These are phyloP conservation scores for Eueides isabella DNA, from an alignment of 1,140 invertebrate genomes.

Conservation along the genomic window DNA sequence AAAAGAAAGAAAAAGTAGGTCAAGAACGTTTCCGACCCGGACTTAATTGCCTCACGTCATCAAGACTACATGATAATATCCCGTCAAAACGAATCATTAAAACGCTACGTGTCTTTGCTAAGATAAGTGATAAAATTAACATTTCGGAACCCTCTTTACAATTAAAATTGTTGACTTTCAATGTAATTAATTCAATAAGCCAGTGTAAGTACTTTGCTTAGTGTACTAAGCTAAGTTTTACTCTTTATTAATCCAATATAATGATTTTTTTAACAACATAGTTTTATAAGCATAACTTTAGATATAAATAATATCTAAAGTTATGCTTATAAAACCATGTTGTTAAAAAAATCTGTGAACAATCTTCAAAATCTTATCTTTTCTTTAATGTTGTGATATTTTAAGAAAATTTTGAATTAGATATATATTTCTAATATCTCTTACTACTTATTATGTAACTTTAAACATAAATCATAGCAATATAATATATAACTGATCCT, in stretches of 20 bases:
- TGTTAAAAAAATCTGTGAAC: too few species aligned
- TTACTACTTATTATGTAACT: not conserved
- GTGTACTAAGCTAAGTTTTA: too few species aligned
- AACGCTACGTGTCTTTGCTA: constrained; percentile 6
- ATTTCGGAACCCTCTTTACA: not conserved
- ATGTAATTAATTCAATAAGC: not conserved
- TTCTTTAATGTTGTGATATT: too few species aligned
- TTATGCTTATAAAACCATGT: too few species aligned
- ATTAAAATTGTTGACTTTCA: not conserved
- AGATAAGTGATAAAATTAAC: constrained; percentile 1
- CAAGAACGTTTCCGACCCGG: constrained; percentile 18
- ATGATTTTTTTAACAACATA: too few species aligned
- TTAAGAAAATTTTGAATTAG: too few species aligned
- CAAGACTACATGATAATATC: constrained; percentile 18
- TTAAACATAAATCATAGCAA: not conserved
- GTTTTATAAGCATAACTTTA: too few species aligned
- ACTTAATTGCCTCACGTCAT: constrained; percentile 15
- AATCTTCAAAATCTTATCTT: too few species aligned
- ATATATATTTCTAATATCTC: too few species aligned
- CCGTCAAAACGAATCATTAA: constrained; percentile 19
- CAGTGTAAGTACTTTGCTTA: too few species aligned
- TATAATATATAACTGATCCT: not conserved
- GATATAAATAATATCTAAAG: too few species aligned
- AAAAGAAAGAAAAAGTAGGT: constrained; percentile 28
- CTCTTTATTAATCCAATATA: too few species aligned